phyloP scores from a whole-genome alignment of 2,113 vertebrate genomes.

The Pterophyllum scalare region DNA sequence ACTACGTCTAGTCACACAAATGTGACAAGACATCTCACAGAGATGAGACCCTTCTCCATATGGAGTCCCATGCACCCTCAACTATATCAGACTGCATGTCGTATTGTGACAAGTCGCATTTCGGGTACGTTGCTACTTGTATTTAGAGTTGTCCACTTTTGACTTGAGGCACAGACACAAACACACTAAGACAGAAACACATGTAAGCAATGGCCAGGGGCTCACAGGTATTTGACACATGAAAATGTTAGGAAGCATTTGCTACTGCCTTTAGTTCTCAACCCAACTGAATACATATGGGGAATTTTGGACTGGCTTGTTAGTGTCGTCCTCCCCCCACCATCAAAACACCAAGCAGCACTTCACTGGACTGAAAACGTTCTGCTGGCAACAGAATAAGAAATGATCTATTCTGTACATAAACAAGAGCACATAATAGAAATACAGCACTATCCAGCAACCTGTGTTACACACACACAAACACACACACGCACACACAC shows the following conservation, averaged over 20 bases:
- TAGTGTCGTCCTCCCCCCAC: not conserved
- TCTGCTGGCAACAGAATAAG: not conserved
- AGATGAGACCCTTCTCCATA: conserved; percentile 5
- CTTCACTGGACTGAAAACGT: not conserved
- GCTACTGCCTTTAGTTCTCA: not conserved
- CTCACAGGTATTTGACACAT: not conserved
- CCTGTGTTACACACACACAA: not conserved
- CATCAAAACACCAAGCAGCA: conserved; percentile 3
- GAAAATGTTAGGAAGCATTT: not conserved
- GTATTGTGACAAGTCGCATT: not conserved
- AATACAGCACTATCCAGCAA: conserved; percentile 1
- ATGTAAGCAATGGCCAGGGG: not conserved
- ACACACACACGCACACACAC: conserved; percentile 31
- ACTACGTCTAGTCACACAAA: conserved; percentile 1
- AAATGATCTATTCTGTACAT: conserved; percentile 1
- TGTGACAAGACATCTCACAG: not conserved
- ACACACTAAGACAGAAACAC: not conserved
- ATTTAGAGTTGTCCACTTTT: conserved; percentile 1
- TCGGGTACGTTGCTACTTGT: not conserved
- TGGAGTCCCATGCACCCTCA: not conserved
- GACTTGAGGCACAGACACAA: not conserved
- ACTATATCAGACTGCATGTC: not conserved
- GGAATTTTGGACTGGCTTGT: not conserved
- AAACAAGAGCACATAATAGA: not conserved
- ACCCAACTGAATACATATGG: not conserved